phyloP scores from a whole-genome alignment of 2,113 vertebrate species.

The Phylloscopus trochiloides region DNA sequence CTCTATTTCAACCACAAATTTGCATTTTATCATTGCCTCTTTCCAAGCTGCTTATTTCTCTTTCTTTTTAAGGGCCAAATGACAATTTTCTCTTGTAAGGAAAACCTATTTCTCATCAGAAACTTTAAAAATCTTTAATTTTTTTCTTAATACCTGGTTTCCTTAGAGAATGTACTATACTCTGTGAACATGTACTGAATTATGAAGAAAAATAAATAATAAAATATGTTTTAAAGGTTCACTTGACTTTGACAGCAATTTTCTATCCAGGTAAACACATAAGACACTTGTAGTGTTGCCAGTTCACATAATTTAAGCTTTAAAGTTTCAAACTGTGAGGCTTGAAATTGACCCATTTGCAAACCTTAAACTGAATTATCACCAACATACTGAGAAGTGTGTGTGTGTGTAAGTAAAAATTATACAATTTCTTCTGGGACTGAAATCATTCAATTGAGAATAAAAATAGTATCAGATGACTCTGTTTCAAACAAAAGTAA shows the following conservation, averaged over 20 bases:
- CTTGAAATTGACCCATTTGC: not conserved
- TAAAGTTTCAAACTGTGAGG: not conserved
- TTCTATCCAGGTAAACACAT: not conserved
- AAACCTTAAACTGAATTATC: not conserved
- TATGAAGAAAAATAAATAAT: not conserved
- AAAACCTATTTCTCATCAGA: not conserved
- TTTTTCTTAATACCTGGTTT: not conserved
- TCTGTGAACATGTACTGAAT: not conserved
- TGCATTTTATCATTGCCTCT: not conserved
- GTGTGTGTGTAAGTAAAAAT: not conserved
- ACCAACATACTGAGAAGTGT: not conserved
- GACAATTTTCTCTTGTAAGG: not conserved
- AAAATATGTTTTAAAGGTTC: not conserved
- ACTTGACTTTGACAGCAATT: not conserved
- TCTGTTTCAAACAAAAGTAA: not conserved
- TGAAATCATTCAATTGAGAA: not conserved
- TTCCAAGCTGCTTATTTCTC: not conserved
- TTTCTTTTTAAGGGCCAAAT: not conserved
- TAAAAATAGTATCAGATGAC: not conserved
- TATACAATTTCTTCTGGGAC: not conserved
- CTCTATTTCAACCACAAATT: constrained; percentile 6
- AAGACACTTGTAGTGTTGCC: not conserved
- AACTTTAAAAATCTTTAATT: not conserved
- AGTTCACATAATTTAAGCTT: not conserved
- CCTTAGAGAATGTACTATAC: not conserved